Conservation (phyloP, 2,113 vertebrate genomes). For the western clawed frog (Xenopus tropicalis) region UCB_Xtro_10.0 CM004443.2:189187501-189188000, state of each 20-base stretch:
- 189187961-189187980: too few relatives aligned
- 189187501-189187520: background rate
- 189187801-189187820: conserved; percentile 42
- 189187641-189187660: conserved; percentile 35
- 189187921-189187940: too few relatives aligned
- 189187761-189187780: conserved; percentile 34
- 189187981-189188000: too few relatives aligned
- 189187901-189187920: too few relatives aligned
- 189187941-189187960: too few relatives aligned
- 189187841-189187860: conserved; percentile 12
- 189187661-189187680: conserved; percentile 45
- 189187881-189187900: too few relatives aligned
- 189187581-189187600: background rate
- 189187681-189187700: conserved; percentile 38
- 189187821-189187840: conserved; percentile 47
- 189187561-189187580: background rate
- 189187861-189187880: background rate
- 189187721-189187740: conserved; percentile 8
- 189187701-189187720: conserved; percentile 17
- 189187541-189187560: background rate
- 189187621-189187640: conserved; percentile 28
- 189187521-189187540: conserved; percentile 29
- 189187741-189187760: conserved; percentile 45
- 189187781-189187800: conserved; percentile 15
- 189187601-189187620: background rate